Evolutionary conservation across 2,113 vertebrate genomes (phyloP).

Genomic region (Sylvilagus bachmani): DNA sequence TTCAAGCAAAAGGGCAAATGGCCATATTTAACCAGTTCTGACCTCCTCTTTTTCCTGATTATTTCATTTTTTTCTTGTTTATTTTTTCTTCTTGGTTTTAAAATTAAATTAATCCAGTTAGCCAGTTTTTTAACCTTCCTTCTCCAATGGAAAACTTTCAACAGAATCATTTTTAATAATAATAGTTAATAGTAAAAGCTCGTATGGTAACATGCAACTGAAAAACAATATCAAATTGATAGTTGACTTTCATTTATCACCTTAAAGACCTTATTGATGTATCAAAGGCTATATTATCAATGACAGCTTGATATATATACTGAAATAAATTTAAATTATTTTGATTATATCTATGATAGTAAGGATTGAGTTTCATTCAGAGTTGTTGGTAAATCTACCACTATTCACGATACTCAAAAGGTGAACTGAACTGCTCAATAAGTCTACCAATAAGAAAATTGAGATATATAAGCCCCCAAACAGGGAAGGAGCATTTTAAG

Average conservation of each 20-base stretch:
- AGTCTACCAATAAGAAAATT: neutral
- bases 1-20: neutral
- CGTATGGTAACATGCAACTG: neutral
- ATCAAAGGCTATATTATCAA: slow-evolving; percentile 37
- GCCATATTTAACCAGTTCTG: neutral
- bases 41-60: neutral
- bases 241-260: slow-evolving; percentile 12
- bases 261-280: neutral
- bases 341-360: neutral
- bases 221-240: neutral
- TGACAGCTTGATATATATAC: neutral
- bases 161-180: slow-evolving; percentile 25
- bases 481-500: neutral
- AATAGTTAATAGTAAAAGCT: slow-evolving; percentile 8
- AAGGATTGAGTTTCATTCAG: slow-evolving; percentile 1
- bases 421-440: neutral
- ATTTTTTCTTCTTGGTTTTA: slow-evolving; percentile 25
- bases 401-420: slow-evolving; percentile 37
- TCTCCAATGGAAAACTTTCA: slow-evolving; percentile 47
- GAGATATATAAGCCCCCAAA: neutral
- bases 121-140: slow-evolving; percentile 61
- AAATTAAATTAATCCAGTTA: slow-evolving; percentile 54
- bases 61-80: neutral
- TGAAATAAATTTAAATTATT: slow-evolving; percentile 1
- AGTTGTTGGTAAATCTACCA: neutral